Percentiles rank a stretch among this genome's conserved stretches.
These are phyloP conservation scores for Oophaga sylvatica DNA, from an alignment of 2,797 vertebrate species.

Conservation along the genomic window DNA sequence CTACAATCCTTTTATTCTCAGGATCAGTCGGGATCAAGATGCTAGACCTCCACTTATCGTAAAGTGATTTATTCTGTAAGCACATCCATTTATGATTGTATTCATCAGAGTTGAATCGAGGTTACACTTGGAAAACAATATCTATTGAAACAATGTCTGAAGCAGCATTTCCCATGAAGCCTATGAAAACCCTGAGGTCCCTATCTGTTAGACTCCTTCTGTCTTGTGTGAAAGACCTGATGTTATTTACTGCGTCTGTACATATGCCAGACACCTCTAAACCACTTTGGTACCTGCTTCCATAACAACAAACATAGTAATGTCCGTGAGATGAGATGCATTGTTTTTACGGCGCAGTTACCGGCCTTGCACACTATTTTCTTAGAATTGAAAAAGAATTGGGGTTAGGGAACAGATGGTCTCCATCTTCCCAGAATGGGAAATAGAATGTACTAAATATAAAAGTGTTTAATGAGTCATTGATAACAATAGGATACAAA, in stretches of 20 bases:
- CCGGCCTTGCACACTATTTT: neutral
- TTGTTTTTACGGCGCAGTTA: neutral
- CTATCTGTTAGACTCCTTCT: conserved; percentile 2
- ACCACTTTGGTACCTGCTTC: conserved; percentile 5
- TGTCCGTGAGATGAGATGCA: neutral
- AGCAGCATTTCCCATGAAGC: conserved; percentile 5
- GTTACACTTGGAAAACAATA: neutral
- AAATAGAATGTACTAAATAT: conserved; percentile 13
- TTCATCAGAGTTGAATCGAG: neutral
- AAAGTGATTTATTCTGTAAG: neutral
- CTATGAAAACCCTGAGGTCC: neutral
- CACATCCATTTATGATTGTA: neutral
- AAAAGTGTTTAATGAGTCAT: neutral
- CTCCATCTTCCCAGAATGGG: neutral
- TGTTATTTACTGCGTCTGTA: conserved; percentile 26
- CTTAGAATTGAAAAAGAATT: neutral
- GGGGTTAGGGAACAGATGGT: conserved; percentile 12
- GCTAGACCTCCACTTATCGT: too few relatives aligned
- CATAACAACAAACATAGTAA: neutral
- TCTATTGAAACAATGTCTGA: neutral
- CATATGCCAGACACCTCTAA: conserved; percentile 8
- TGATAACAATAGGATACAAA: neutral
- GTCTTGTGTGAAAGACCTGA: neutral
- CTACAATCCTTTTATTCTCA: too few relatives aligned
- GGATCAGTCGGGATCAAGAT: too few relatives aligned